Evolutionary conservation across 2,888 invertebrate genomes (phyloP), one percentile per base, ranked within the genome.

Genomic region (Dolichomitus sp.): DNA sequence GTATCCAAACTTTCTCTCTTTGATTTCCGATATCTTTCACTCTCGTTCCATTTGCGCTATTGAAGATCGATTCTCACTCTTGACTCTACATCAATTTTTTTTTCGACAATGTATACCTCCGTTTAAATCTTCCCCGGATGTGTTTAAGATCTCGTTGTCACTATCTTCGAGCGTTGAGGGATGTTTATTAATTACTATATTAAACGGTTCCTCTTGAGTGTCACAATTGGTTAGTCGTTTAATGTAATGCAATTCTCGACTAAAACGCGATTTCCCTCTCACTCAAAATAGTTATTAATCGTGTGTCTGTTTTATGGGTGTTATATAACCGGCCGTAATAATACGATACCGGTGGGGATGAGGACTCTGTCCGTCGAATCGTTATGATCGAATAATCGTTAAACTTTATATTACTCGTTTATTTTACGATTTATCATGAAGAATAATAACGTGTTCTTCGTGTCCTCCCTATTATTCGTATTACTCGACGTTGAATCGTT

Each of bases 41-140:
- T 48, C 73, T 65, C 65, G 72, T 50, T 23, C 61, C 33, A 61
- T 54, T 57, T 40, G 3, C 23, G 17, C 17, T 37, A 42, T 14
- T 45, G 19, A 19, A 11, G 33, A 54, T 42, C 23, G 17, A 69
- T 61, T 52, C 42, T 70, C 6, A 12, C 14, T 37, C 50, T 69
- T 57, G 37, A 40, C 23, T 70, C 19, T 11, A 57, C 37, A 19
- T 33, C 33, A 14, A 2, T 7, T 52, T 40, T 40, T 2, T 52
- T 42, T 54, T 48, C 54, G 50, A 80, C 61, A 23, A 69, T 52
- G 27, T 72, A 78, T 79, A 82, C 78, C 82, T 78, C 70, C 74
- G 12, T 37, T 75, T 65, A 70, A 61, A 79, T 82, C 63, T 70
- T 82, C 78, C 57, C 27, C 54, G 42, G n/a, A 33, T 42, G 42